Evolutionary conservation across 2,888 invertebrate genomes (phyloP).

Genomic region (Drosophila pegasa): DNA sequence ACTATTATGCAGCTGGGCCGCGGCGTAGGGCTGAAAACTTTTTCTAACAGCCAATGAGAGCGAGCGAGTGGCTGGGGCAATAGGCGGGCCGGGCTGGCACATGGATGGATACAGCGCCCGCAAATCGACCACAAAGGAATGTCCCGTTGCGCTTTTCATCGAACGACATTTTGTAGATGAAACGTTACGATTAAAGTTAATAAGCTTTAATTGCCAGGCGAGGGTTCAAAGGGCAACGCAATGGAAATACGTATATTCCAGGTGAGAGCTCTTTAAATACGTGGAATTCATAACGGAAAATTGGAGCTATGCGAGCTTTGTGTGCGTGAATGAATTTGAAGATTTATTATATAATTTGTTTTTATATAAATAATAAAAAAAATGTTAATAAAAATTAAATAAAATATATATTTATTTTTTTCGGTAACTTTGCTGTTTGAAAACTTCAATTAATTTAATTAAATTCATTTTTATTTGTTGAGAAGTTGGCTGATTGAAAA

Average conservation of each 20-base stretch:
- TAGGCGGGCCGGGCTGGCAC: constrained; percentile 25
- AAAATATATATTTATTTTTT: too few relatives aligned
- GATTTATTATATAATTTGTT: background rate
- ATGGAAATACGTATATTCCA: background rate
- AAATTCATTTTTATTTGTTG: too few relatives aligned
- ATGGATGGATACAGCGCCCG: constrained; percentile 7
- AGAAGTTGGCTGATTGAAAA: too few relatives aligned
- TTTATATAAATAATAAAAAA: too few relatives aligned
- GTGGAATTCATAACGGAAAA: background rate
- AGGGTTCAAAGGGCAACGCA: constrained; percentile 3
- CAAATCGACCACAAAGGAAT: constrained; percentile 42
- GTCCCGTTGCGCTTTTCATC: constrained; percentile 25
- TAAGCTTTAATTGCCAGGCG: constrained; percentile 11
- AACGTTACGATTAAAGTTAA: constrained; percentile 38
- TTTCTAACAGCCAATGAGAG: constrained; percentile 59
- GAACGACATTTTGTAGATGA: constrained; percentile 45
- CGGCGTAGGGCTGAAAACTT: constrained; percentile 42
- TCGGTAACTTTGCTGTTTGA: too few relatives aligned
- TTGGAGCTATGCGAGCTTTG: background rate
- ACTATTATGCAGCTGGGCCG: constrained; percentile 63
- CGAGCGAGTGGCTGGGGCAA: constrained; percentile 16
- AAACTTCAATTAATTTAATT: too few relatives aligned
- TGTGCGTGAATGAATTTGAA: background rate
- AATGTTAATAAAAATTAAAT: too few relatives aligned
- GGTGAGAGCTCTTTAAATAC: background rate